A percentile compares a stretch with the other conserved stretches of the same genome.
Conservation (phyloP, 2,113 vertebrate species). For the Piaya cayana region DNA sequence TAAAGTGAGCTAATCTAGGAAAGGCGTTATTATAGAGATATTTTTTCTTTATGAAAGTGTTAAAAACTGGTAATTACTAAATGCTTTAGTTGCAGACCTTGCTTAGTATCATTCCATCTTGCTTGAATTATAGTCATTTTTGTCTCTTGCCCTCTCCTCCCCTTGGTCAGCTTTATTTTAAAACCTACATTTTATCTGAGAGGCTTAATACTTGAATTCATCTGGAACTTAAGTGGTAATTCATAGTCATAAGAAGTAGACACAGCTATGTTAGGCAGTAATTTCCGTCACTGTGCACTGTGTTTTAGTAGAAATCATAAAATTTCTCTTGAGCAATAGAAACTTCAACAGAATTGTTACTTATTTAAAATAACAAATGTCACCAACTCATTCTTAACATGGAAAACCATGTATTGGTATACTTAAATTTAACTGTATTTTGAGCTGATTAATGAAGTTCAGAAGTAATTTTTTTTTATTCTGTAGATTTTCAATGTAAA, state of each 20-base stretch:
- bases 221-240: conserved; percentile 11
- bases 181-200: conserved; percentile 41
- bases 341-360: conserved; percentile 63
- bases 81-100: background rate
- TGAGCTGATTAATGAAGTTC: background rate
- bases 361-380: conserved; percentile 55
- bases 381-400: conserved; percentile 27
- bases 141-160: background rate
- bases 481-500: background rate
- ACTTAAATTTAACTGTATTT: background rate
- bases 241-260: conserved; percentile 41
- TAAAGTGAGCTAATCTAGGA: background rate
- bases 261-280: conserved; percentile 54
- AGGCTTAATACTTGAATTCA: conserved; percentile 16
- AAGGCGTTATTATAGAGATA: background rate
- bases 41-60: background rate
- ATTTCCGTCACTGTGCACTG: conserved; percentile 28
- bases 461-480: background rate
- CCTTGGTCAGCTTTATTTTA: conserved; percentile 24
- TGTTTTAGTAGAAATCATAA: conserved; percentile 63
- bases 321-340: conserved; percentile 45
- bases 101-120: background rate
- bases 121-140: conserved; percentile 3
- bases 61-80: background rate
- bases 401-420: background rate